Conservation (phyloP, 2,113 vertebrate species). For the Prionailurus bengalensis region DNA sequence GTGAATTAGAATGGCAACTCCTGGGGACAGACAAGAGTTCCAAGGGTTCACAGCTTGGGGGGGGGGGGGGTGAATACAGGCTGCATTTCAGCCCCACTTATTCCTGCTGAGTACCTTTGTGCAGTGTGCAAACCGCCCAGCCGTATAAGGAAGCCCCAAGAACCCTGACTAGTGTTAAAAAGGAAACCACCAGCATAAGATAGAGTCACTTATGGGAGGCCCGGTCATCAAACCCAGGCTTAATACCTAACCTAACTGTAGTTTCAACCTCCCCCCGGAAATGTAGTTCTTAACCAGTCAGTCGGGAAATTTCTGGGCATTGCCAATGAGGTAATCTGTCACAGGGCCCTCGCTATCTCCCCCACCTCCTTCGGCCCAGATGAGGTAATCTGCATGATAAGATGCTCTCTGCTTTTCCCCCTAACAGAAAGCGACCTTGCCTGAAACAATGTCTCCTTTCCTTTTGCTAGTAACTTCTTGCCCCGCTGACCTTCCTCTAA, state of each 20-base stretch:
- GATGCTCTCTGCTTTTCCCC: neutral
- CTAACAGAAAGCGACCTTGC: neutral
- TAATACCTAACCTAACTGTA: neutral
- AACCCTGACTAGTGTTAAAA: neutral
- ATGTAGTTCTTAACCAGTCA: neutral
- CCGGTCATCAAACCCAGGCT: neutral
- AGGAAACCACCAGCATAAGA: neutral
- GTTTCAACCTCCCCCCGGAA: neutral
- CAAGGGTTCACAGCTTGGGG: neutral
- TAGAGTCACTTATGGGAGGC: neutral
- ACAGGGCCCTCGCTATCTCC: neutral
- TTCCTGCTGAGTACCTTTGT: neutral
- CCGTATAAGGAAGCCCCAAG: neutral
- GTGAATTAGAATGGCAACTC: neutral
- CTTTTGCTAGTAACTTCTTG: neutral
- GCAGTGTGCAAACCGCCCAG: neutral
- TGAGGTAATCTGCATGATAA: neutral
- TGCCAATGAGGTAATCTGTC: neutral
- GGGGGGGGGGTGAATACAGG: neutral
- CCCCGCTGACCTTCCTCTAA: neutral
- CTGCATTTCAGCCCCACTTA: neutral
- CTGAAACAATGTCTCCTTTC: neutral
- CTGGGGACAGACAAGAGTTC: neutral
- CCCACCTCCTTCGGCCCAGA: neutral
- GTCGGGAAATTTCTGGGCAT: neutral